Conservation (phyloP, 2,113 vertebrate genomes). For the Bubo blakistoni region DNA sequence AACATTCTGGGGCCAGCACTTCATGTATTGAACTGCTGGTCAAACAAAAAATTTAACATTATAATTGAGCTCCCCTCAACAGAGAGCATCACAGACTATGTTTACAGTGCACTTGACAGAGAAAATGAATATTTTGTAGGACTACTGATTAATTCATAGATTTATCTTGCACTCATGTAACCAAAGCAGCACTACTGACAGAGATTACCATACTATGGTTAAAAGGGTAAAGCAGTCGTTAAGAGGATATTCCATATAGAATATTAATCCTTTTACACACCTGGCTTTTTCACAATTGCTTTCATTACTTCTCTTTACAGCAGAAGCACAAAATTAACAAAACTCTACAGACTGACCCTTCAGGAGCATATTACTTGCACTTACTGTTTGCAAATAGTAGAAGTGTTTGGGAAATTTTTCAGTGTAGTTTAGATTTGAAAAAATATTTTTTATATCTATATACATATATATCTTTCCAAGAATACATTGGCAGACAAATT, state of each 20-base stretch:
- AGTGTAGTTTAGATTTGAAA: neutral
- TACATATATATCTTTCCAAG: neutral
- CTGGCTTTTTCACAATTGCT: neutral
- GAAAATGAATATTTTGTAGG: neutral
- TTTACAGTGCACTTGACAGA: neutral
- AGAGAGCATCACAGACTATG: neutral
- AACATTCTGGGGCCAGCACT: neutral
- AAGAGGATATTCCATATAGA: neutral
- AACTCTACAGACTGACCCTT: neutral
- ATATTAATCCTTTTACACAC: neutral
- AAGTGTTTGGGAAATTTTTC: neutral
- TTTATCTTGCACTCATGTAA: neutral
- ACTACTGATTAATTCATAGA: neutral
- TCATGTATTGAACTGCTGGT: neutral
- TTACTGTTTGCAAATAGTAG: neutral
- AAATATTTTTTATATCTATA: neutral
- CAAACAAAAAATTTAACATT: neutral
- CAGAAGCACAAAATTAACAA: neutral
- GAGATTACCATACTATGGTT: neutral
- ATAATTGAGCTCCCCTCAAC: neutral
- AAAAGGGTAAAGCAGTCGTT: neutral
- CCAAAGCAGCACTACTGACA: neutral
- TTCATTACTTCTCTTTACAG: neutral
- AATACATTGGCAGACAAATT: neutral
- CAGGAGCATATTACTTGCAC: neutral